Percentiles rank a stretch among this genome's conserved stretches.
phyloP scores from a whole-genome alignment of 2,113 vertebrate species.

The Hassar affinis region DNA sequence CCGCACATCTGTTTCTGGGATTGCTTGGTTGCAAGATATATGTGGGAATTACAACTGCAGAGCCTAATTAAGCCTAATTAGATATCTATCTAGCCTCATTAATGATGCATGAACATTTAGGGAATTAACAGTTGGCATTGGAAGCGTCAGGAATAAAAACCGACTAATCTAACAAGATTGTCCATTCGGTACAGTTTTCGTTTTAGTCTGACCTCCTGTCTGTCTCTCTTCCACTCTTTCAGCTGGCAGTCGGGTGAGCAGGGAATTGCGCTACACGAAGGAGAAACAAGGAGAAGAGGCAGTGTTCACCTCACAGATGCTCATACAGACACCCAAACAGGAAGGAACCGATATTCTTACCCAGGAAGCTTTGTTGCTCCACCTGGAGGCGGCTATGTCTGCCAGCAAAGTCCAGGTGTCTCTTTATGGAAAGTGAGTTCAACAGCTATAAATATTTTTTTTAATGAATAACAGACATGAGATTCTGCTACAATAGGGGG shows the following conservation, averaged over 20 bases:
- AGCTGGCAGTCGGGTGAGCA: constrained; percentile 94
- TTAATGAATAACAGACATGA: background rate
- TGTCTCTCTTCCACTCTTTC: constrained; percentile 47
- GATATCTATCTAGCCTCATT: background rate
- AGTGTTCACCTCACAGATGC: constrained; percentile 91
- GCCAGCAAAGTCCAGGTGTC: constrained; percentile 98
- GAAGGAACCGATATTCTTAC: constrained; percentile 89
- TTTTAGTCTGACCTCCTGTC: constrained; percentile 1
- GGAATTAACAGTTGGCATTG: background rate
- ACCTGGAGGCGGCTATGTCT: constrained; percentile 88
- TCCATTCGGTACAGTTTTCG: background rate
- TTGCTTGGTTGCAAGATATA: constrained; percentile 17
- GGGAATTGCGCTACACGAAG: constrained; percentile 92
- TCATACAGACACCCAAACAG: constrained; percentile 92
- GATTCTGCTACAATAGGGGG: background rate
- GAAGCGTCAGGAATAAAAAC: background rate
- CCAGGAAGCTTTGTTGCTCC: constrained; percentile 86
- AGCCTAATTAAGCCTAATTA: constrained; percentile 25
- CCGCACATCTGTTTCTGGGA: constrained; percentile 39
- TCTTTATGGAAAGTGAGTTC: constrained; percentile 95
- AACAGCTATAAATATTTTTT: background rate
- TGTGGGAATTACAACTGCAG: constrained; percentile 10
- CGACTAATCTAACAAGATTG: background rate
- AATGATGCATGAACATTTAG: background rate
- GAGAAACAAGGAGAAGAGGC: constrained; percentile 97